Evolutionary conservation across 2,888 invertebrate species (phyloP).

Genomic region (Coenonympha glycerion): DNA sequence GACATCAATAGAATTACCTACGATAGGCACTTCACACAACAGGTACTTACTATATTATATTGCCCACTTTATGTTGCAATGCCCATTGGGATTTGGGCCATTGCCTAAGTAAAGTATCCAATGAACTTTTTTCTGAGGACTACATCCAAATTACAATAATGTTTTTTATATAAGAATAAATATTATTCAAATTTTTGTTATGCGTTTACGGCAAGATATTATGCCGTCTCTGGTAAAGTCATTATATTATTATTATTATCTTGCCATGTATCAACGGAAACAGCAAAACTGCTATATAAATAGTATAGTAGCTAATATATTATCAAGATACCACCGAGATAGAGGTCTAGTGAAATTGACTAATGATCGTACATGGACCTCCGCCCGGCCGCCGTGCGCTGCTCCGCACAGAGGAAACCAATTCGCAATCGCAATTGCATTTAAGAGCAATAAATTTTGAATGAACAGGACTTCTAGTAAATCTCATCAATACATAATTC

Average conservation of each 20-base stretch:
- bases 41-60: no score
- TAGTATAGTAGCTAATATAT: neutral
- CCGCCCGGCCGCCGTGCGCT: conserved; percentile 36
- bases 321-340: conserved; percentile 39
- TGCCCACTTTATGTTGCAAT: no score
- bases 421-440: conserved; percentile 24
- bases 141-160: no score
- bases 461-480: conserved; percentile 1
- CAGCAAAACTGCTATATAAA: neutral
- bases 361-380: conserved; percentile 42
- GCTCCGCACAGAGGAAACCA: conserved; percentile 34
- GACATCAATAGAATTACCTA: no score
- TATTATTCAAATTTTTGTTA: no score
- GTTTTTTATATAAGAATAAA: no score
- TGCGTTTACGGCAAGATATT: no score
- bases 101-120: no score
- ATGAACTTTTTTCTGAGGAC: no score
- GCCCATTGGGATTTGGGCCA: no score
- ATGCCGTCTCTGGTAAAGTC: no score
- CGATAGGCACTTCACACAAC: no score
- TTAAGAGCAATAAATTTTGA: conserved; percentile 15
- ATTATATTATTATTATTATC: neutral
- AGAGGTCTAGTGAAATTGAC: conserved; percentile 48
- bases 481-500: conserved; percentile 1
- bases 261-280: neutral